Conservation (phyloP, 2,113 vertebrate genomes). For the Sterna hirundo region DNA sequence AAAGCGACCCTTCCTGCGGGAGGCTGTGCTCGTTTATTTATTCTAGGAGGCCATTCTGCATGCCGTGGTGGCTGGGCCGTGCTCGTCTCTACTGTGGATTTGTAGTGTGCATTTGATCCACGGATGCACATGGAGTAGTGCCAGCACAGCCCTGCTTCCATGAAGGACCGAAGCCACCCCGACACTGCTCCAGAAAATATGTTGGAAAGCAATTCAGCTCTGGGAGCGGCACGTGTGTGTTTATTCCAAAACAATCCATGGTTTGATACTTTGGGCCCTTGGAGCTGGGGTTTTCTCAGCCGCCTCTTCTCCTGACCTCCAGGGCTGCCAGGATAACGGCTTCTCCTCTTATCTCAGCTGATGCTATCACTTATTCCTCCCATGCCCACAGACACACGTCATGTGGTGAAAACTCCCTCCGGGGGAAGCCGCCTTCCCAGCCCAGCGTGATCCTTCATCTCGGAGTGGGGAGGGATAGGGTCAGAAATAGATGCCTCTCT, state of each 20-base stretch:
- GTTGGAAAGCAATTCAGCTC: background rate
- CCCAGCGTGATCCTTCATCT: background rate
- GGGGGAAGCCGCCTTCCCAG: background rate
- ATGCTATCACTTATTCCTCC: constrained; percentile 36
- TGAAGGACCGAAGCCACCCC: background rate
- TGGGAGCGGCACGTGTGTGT: fast-evolving
- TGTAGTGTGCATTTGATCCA: background rate
- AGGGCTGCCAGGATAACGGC: background rate
- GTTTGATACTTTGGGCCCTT: background rate
- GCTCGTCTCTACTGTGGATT: background rate
- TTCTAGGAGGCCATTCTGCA: background rate
- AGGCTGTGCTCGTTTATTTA: background rate
- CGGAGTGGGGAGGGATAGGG: background rate
- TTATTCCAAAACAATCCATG: background rate
- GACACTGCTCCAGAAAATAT: background rate
- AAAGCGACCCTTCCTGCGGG: background rate
- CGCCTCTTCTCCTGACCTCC: background rate
- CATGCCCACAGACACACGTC: background rate
- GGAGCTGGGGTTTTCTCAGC: background rate
- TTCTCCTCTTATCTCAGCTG: constrained; percentile 26
- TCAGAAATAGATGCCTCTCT: background rate
- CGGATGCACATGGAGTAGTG: background rate
- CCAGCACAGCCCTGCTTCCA: fast-evolving
- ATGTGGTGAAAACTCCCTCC: background rate
- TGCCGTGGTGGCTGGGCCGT: background rate